Evolutionary conservation across 2,113 vertebrate genomes (phyloP).

Genomic region (Atractosteus spatula): DNA sequence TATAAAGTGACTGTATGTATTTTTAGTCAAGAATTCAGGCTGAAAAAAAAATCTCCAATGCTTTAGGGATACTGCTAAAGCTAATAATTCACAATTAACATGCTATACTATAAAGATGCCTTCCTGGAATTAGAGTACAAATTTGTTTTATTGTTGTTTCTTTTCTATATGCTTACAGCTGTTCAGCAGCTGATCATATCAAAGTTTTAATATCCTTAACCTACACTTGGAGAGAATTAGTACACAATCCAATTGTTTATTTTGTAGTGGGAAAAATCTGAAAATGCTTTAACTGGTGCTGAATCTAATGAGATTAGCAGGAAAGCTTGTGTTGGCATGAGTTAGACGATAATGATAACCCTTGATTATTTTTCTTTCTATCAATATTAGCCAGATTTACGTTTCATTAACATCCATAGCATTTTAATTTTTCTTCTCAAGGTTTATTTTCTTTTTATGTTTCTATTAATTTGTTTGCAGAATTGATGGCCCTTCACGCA

Average conservation of each 20-base stretch:
- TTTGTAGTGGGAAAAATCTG: slow-evolving; percentile 46
- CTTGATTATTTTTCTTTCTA: slow-evolving; percentile 57
- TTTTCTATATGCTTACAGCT: slow-evolving; percentile 11
- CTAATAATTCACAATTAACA: slow-evolving; percentile 13
- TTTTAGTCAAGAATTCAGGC: background rate
- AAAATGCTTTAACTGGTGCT: slow-evolving; percentile 66
- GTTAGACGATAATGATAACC: slow-evolving; percentile 63
- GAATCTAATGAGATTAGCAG: slow-evolving; percentile 70
- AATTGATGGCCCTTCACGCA: too few species aligned
- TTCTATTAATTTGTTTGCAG: too few species aligned
- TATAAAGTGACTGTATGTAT: background rate
- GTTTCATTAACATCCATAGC: slow-evolving; percentile 10
- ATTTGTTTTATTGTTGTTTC: slow-evolving; percentile 14
- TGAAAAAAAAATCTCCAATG: slow-evolving; percentile 30
- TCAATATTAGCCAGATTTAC: slow-evolving; percentile 41
- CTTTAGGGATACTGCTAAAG: slow-evolving; percentile 32
- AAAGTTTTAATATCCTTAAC: slow-evolving; percentile 19
- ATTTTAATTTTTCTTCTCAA: too few species aligned
- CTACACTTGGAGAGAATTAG: slow-evolving; percentile 54
- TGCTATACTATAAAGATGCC: slow-evolving; percentile 38
- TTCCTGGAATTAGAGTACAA: slow-evolving; percentile 21
- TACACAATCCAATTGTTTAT: slow-evolving; percentile 59
- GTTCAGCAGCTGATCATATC: slow-evolving; percentile 4
- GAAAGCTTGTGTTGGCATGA: slow-evolving; percentile 56
- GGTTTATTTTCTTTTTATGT: too few species aligned